phyloP scores from a whole-genome alignment of 2,888 invertebrate genomes.

The Diaperis boleti region DNA sequence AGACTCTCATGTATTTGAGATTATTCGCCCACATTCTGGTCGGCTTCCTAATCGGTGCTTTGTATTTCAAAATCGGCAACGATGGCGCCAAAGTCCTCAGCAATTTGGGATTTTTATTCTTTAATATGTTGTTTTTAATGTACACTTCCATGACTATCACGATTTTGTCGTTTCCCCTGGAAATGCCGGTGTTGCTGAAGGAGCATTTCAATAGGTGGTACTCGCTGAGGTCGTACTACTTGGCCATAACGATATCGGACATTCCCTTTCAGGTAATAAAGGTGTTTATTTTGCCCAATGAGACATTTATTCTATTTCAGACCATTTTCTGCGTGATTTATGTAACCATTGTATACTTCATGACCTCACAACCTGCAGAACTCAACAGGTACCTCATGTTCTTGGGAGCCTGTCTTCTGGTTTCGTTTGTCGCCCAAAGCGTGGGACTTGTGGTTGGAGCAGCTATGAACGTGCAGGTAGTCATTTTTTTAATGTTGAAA shows the following conservation, averaged over 20 bases:
- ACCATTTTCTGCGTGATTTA: slow-evolving; percentile 94
- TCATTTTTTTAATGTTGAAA: no score
- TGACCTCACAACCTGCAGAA: slow-evolving; percentile 93
- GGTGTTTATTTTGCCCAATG: not conserved
- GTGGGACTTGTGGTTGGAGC: slow-evolving; percentile 96
- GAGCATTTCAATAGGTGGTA: slow-evolving; percentile 98
- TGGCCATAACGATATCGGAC: slow-evolving; percentile 91
- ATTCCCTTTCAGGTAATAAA: slow-evolving; percentile 93
- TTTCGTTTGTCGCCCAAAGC: slow-evolving; percentile 95
- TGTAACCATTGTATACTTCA: slow-evolving; percentile 92
- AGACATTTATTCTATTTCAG: slow-evolving; percentile 70
- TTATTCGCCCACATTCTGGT: slow-evolving; percentile 94
- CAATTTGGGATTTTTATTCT: slow-evolving; percentile 96
- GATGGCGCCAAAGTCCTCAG: slow-evolving; percentile 96
- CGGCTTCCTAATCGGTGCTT: slow-evolving; percentile 92
- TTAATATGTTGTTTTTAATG: slow-evolving; percentile 99
- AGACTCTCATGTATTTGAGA: slow-evolving; percentile 96
- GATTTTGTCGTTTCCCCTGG: slow-evolving; percentile 95
- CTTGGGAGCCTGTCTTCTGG: slow-evolving; percentile 86
- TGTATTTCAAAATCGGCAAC: slow-evolving; percentile 96
- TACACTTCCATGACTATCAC: slow-evolving; percentile 99
- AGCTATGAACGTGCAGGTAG: slow-evolving; percentile 90
- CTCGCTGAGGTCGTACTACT: slow-evolving; percentile 71
- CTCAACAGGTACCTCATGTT: slow-evolving; percentile 89
- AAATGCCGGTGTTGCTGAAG: slow-evolving; percentile 93